Evolutionary conservation across 2,888 invertebrate species (phyloP).

Genomic region (Clepsis dumicolana): DNA sequence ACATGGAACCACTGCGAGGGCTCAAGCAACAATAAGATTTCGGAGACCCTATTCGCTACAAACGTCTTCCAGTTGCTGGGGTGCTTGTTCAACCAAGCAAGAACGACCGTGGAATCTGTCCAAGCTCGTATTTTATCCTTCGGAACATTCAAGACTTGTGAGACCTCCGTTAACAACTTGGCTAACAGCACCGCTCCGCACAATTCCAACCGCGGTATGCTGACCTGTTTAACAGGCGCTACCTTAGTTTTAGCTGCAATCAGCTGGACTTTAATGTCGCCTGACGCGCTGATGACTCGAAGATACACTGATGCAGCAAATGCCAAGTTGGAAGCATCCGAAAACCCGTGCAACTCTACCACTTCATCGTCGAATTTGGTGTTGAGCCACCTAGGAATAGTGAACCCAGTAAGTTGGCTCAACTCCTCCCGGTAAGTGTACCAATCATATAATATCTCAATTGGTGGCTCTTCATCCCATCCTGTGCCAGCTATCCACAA

Average conservation of each 20-base stretch:
- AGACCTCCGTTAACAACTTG: conserved; percentile 39
- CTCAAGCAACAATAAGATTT: neutral
- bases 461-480: conserved; percentile 52
- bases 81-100: conserved; percentile 46
- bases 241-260: neutral
- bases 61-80: conserved; percentile 40
- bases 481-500: conserved; percentile 52
- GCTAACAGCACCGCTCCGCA: no score
- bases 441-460: conserved; percentile 47
- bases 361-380: conserved; percentile 8
- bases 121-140: conserved; percentile 41
- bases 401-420: conserved; percentile 22
- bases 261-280: neutral
- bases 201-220: conserved; percentile 24
- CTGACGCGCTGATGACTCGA: neutral
- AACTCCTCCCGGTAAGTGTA: conserved; percentile 41
- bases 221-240: neutral
- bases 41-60: neutral
- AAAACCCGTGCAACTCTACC: conserved; percentile 48
- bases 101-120: conserved; percentile 47
- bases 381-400: conserved; percentile 46
- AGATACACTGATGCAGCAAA: conserved; percentile 43
- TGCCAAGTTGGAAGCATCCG: conserved; percentile 46
- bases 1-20: neutral
- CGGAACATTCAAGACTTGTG: conserved; percentile 27